These are phyloP conservation scores for Petrosia ficiformis DNA, from an alignment of 37 sponge, comb jelly and placozoan species.

Conservation along the genomic window DNA sequence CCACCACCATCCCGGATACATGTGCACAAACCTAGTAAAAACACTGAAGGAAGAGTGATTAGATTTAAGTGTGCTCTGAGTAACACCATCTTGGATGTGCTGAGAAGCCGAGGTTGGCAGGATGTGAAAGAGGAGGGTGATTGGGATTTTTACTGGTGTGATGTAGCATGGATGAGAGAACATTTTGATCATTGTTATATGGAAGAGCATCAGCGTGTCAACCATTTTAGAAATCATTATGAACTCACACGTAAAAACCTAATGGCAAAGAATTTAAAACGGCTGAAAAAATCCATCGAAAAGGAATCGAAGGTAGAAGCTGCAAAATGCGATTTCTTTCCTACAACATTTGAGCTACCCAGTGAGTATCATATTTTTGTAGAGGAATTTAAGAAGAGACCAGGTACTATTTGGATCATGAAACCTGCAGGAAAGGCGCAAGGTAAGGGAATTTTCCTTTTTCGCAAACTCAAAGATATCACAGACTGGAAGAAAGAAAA, in stretches of 20 bases:
- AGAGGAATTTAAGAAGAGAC: constrained; percentile 94
- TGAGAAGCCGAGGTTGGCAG: constrained; percentile 89
- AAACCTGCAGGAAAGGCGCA: constrained; percentile 98
- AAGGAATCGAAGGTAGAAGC: constrained; percentile 82
- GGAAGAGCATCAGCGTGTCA: constrained; percentile 94
- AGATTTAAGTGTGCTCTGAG: constrained; percentile 81
- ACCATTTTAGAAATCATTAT: constrained; percentile 98
- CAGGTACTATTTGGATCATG: constrained; percentile 99
- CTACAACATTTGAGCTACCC: constrained; percentile 97
- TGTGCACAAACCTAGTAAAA: background rate
- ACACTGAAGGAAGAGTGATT: constrained; percentile 39
- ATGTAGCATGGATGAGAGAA: constrained; percentile 96
- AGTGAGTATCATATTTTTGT: constrained; percentile 99
- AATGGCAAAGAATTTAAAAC: constrained; percentile 95
- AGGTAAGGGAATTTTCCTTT: constrained; percentile 98
- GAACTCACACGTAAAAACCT: constrained; percentile 95
- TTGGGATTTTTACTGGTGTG: constrained; percentile 99
- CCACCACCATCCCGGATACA: background rate
- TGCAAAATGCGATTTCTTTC: constrained; percentile 92
- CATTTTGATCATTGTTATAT: constrained; percentile 93
- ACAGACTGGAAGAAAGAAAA: constrained; percentile 98
- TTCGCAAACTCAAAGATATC: constrained; percentile 97
- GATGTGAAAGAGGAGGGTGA: constrained; percentile 91
- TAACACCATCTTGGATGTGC: constrained; percentile 91
- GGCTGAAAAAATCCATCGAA: constrained; percentile 79